Conservation (phyloP, 2,797 vertebrate genomes). For the Schizopygopsis pylzovi region DNA sequence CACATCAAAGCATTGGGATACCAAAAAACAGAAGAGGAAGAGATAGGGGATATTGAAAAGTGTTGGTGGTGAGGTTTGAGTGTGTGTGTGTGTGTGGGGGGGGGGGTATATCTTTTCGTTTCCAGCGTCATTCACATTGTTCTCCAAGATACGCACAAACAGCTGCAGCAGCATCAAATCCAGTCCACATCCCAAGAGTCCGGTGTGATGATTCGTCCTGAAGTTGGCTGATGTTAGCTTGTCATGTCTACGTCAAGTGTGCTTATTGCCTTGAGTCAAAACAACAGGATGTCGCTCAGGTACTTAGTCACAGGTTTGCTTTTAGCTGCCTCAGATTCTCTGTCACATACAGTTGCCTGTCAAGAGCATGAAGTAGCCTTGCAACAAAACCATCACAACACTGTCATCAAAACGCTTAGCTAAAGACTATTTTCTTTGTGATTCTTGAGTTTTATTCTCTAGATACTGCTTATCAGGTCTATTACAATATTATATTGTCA, state of each 20-base stretch:
- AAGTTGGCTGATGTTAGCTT: constrained; percentile 79
- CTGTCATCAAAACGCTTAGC: constrained; percentile 33
- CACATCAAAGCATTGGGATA: constrained; percentile 72
- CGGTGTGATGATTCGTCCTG: constrained; percentile 77
- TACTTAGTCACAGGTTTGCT: constrained; percentile 81
- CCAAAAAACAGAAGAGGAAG: constrained; percentile 53
- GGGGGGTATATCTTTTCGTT: neutral
- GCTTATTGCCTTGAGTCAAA: constrained; percentile 78
- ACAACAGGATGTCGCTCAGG: constrained; percentile 74
- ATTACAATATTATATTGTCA: neutral
- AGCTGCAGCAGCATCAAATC: constrained; percentile 62
- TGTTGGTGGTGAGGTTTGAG: constrained; percentile 9
- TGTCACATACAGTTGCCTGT: constrained; percentile 80
- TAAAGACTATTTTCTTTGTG: neutral
- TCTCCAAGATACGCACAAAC: constrained; percentile 71
- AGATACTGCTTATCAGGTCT: constrained; percentile 4
- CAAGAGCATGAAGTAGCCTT: constrained; percentile 45
- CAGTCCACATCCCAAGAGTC: constrained; percentile 73
- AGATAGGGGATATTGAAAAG: constrained; percentile 64
- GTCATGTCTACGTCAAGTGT: constrained; percentile 82
- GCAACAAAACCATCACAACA: constrained; percentile 22
- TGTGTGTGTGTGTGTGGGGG: too few species aligned
- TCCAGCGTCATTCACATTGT: constrained; percentile 72
- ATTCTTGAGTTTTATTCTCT: neutral
- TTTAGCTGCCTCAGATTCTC: constrained; percentile 79